A percentile compares a stretch with the other conserved stretches of the same genome.
Evolutionary conservation across 2,888 invertebrate genomes (phyloP).

Genomic region (Brenthis daphne): DNA sequence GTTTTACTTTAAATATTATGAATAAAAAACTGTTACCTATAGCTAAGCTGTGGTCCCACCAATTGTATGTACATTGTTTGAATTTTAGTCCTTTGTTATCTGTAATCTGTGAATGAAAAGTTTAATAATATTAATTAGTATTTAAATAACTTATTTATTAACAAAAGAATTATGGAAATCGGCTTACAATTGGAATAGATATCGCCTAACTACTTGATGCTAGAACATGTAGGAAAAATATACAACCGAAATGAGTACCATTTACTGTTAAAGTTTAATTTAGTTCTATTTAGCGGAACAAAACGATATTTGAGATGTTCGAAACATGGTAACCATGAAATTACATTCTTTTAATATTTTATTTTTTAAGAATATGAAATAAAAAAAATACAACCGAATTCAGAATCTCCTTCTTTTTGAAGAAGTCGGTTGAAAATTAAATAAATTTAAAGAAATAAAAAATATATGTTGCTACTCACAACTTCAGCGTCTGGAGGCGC

Average conservation of each 20-base stretch:
- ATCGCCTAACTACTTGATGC: no score
- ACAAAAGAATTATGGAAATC: neutral
- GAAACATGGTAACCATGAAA: no score
- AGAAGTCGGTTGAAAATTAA: no score
- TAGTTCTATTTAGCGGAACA: no score
- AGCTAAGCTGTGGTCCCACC: slow-evolving; percentile 97
- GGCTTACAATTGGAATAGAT: no score
- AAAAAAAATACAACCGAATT: no score
- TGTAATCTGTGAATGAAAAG: slow-evolving; percentile 79
- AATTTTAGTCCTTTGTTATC: slow-evolving; percentile 90
- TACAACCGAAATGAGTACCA: neutral
- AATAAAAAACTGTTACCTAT: slow-evolving; percentile 83
- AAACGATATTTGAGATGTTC: no score
- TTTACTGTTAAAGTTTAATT: neutral
- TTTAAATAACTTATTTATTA: no score
- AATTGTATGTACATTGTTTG: slow-evolving; percentile 94
- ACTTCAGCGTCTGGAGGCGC: slow-evolving; percentile 92
- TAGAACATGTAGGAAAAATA: no score
- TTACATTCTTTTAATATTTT: no score
- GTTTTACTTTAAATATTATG: neutral
- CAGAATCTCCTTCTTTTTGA: no score
- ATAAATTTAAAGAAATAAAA: neutral
- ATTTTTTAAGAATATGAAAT: no score
- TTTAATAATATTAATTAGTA: neutral
- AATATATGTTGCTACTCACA: slow-evolving; percentile 62